Evolutionary conservation across 2,113 vertebrate genomes (phyloP), one percentile per base, ranked within the genome.

Genomic region (Girardinichthys multiradiatus): DNA sequence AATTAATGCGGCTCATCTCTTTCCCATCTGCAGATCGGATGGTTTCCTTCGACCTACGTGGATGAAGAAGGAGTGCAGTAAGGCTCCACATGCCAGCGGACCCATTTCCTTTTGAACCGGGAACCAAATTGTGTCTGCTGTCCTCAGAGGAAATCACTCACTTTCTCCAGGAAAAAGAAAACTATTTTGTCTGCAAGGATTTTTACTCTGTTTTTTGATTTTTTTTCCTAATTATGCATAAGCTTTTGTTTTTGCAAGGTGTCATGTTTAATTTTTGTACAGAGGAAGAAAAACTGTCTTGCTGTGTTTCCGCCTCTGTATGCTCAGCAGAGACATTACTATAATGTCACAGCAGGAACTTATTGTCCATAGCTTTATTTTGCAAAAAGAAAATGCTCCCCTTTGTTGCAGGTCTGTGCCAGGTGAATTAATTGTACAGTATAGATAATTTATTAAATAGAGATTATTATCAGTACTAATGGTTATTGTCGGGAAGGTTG

Each of bases 31-130:
- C 93, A 99, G 98, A 95, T 99, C 0, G 98, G 98, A 77, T 99
- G 98, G 98, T 99, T 99, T 81, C 98, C 98, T 65, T 99, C 98
- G 0, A 99, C 98, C 0, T 99, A 99, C 0, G 98, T 99, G 63
- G 97, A 99, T 64, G 98, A 99, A 86, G 98, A 99, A 70, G 96
- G 96, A 0, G 86, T 95, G 63, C 97, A 98, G 76, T 98, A 35
- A 80, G 0, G 54, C 10, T 54, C 51, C 7, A 73, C 42, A 80
- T 79, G 65, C 80, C 45, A 59, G 68, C 28, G 30, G 21, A 26
- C 63, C 66, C 65, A 39, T 76, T 84, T 68, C 74, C 65, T 75
- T 48, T 84, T 76, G 79, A 63, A 76, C 86, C 88, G 89, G 79
- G 86, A 81, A 85, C 68, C 60, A 57, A 74, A 86, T 65, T 74